phyloP scores from a whole-genome alignment of 2,888 invertebrate genomes.

The Emmelina monodactyla region DNA sequence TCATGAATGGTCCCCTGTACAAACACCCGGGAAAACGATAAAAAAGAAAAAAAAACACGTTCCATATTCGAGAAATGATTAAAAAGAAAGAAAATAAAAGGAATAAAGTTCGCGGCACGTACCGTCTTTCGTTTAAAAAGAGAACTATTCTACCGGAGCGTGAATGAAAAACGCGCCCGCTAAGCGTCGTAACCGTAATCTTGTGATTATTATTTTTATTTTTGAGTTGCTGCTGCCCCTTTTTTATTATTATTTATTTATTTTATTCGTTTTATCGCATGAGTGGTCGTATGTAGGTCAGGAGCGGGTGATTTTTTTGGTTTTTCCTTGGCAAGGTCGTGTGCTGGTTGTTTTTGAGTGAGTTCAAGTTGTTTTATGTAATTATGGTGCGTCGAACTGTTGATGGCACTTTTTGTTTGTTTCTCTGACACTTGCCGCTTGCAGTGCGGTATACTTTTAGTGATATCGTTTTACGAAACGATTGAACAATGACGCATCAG shows the following conservation, averaged over 20 bases:
- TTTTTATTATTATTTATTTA: constrained; percentile 55
- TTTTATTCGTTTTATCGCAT: constrained; percentile 49
- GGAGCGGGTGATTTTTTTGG: constrained; percentile 46
- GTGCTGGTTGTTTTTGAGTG: constrained; percentile 34
- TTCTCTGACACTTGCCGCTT: constrained; percentile 42
- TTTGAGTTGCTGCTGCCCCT: constrained; percentile 33
- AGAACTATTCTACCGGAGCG: constrained; percentile 58
- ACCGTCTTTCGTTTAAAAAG: constrained; percentile 52
- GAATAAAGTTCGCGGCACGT: constrained; percentile 49
- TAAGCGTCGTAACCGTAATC: constrained; percentile 53
- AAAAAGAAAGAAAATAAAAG: constrained; percentile 55
- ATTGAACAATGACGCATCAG: too few relatives aligned
- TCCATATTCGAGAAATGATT: constrained; percentile 66
- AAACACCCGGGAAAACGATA: constrained; percentile 56
- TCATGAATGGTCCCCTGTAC: constrained; percentile 41
- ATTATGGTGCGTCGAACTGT: constrained; percentile 25
- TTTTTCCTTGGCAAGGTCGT: constrained; percentile 54
- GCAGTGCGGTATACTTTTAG: constrained; percentile 22
- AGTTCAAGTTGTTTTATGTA: constrained; percentile 4
- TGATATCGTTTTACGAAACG: too few relatives aligned
- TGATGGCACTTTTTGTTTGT: constrained; percentile 30
- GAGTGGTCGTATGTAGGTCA: constrained; percentile 57
- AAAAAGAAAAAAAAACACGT: constrained; percentile 34
- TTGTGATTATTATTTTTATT: constrained; percentile 61
- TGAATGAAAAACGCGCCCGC: constrained; percentile 59